A percentile compares a stretch with the other conserved stretches of the same genome.
phyloP scores from a whole-genome alignment of 2,888 invertebrate genomes.

The Drosophila neoperkinsi region DNA sequence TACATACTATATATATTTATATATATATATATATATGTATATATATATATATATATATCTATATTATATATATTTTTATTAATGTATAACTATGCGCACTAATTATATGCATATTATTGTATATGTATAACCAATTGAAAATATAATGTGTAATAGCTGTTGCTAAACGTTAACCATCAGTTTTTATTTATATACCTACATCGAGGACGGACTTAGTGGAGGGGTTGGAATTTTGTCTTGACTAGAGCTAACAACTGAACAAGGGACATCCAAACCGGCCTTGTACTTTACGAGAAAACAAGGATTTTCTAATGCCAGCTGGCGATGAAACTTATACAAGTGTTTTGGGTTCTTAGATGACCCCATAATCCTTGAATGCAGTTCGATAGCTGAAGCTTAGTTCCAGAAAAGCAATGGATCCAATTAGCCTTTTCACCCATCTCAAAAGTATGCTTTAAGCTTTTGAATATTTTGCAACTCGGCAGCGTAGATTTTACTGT shows the following conservation, averaged over 20 bases:
- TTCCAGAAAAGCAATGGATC: neutral
- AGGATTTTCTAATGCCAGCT: constrained; percentile 21
- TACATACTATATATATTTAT: constrained; percentile 20
- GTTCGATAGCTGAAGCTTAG: neutral
- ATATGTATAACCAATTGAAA: constrained; percentile 75
- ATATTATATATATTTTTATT: constrained; percentile 61
- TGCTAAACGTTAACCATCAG: constrained; percentile 68
- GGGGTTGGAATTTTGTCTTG: neutral
- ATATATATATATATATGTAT: constrained; percentile 41
- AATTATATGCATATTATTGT: constrained; percentile 69
- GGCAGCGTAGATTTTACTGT: neutral
- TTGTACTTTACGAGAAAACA: constrained; percentile 25
- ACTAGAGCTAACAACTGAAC: neutral
- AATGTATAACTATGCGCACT: constrained; percentile 69
- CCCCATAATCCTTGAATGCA: neutral
- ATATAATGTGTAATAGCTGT: constrained; percentile 77
- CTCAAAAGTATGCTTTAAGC: neutral
- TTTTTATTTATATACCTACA: constrained; percentile 39
- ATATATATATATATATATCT: constrained; percentile 38
- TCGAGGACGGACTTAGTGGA: constrained; percentile 37
- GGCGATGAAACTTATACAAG: neutral
- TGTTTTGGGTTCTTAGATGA: neutral
- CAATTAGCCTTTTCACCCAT: neutral
- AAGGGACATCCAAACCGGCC: neutral
- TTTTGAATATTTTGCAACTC: neutral